A percentile compares a stretch with the other conserved stretches of the same genome.
Conservation (phyloP, 2,797 vertebrate genomes). For the Ctenopoma multispine region DNA sequence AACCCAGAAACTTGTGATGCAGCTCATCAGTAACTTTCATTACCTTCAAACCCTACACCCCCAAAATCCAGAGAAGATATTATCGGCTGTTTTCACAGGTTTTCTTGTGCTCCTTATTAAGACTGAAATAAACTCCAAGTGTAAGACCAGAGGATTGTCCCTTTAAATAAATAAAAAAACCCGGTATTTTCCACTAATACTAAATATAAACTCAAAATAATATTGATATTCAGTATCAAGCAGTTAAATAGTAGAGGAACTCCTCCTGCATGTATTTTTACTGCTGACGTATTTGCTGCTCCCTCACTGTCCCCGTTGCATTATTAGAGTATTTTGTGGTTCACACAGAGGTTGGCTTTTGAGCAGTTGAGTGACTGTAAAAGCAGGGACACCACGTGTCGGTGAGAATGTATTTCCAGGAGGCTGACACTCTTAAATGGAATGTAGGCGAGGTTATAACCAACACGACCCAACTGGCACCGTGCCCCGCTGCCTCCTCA, state of each 20-base stretch:
- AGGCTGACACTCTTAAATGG: slow-evolving; percentile 68
- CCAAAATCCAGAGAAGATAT: too few relatives aligned
- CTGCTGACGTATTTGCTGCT: slow-evolving; percentile 29
- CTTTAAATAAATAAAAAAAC: not conserved
- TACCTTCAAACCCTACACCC: not conserved
- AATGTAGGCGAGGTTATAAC: slow-evolving; percentile 75
- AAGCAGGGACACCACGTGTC: slow-evolving; percentile 48
- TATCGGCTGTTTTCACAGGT: not conserved
- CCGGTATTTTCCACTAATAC: not conserved
- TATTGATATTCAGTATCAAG: not conserved
- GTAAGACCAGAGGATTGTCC: not conserved
- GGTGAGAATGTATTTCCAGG: slow-evolving; percentile 74
- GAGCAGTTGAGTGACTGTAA: slow-evolving; percentile 53
- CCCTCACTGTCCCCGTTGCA: slow-evolving; percentile 23
- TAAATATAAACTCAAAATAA: not conserved
- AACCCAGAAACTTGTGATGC: not conserved
- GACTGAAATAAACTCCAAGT: too few relatives aligned
- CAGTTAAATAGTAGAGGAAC: not conserved
- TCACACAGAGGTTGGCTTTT: slow-evolving; percentile 51
- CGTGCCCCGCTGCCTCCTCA: slow-evolving; percentile 54
- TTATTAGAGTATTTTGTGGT: slow-evolving; percentile 15
- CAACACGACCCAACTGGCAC: slow-evolving; percentile 71
- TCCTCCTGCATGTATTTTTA: slow-evolving; percentile 4
- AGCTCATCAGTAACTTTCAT: not conserved
- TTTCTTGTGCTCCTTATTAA: not conserved